phyloP scores from a whole-genome alignment of 2,888 invertebrate species.

The Gastracanthus pulcherrimus region DNA sequence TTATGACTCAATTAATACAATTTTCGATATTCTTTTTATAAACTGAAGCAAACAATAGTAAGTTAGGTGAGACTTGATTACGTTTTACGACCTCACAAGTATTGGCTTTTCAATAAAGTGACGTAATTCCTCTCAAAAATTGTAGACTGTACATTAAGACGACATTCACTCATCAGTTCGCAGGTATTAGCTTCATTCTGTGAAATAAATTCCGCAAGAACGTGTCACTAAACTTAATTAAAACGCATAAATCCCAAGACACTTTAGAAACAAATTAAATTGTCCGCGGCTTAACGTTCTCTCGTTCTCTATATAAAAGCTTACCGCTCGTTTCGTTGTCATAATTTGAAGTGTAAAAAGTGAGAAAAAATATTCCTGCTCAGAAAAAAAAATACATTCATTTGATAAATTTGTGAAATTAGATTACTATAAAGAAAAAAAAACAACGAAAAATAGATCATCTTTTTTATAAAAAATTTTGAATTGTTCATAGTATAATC shows the following conservation, averaged over 20 bases:
- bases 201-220: slow-evolving; percentile 47
- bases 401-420: neutral
- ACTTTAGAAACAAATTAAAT: slow-evolving; percentile 54
- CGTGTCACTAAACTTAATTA: slow-evolving; percentile 50
- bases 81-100: too few species aligned
- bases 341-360: slow-evolving; percentile 17
- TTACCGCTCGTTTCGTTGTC: slow-evolving; percentile 9
- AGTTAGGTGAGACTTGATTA: too few species aligned
- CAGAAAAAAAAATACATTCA: neutral
- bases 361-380: neutral
- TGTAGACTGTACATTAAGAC: slow-evolving; percentile 3
- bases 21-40: too few species aligned
- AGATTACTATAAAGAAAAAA: neutral
- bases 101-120: too few species aligned
- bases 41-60: too few species aligned
- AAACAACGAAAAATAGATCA: neutral
- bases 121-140: slow-evolving; percentile 15
- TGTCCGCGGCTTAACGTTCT: slow-evolving; percentile 27
- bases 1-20: too few species aligned
- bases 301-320: slow-evolving; percentile 19
- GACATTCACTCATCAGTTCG: slow-evolving; percentile 41
- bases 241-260: slow-evolving; percentile 50
- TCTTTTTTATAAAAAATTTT: too few species aligned
- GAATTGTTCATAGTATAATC: too few species aligned
- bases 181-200: slow-evolving; percentile 42